Percentiles rank a stretch among this genome's conserved stretches.
phyloP scores from a whole-genome alignment of 1,140 invertebrate species.

The Caenorhabditis elegans region WBcel235 BX284603.4:9595501-9596000 shows the following conservation, averaged over 20 bases:
- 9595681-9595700: neutral
- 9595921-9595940: constrained; percentile 19
- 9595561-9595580: constrained; percentile 17
- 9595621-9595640: neutral
- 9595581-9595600: neutral
- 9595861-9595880: neutral
- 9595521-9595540: constrained; percentile 32
- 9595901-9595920: constrained; percentile 6
- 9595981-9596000: neutral
- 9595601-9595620: neutral
- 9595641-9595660: neutral
- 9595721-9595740: constrained; percentile 22
- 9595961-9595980: neutral
- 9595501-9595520: constrained; percentile 45
- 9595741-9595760: neutral
- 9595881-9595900: neutral
- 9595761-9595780: neutral
- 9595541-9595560: constrained; percentile 11
- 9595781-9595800: neutral
- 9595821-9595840: neutral
- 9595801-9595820: neutral
- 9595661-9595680: constrained; percentile 22
- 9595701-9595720: neutral
- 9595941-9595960: neutral
- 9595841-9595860: neutral